Conservation (phyloP, 2,797 vertebrate species). For the Fistularia tabacaria region DNA sequence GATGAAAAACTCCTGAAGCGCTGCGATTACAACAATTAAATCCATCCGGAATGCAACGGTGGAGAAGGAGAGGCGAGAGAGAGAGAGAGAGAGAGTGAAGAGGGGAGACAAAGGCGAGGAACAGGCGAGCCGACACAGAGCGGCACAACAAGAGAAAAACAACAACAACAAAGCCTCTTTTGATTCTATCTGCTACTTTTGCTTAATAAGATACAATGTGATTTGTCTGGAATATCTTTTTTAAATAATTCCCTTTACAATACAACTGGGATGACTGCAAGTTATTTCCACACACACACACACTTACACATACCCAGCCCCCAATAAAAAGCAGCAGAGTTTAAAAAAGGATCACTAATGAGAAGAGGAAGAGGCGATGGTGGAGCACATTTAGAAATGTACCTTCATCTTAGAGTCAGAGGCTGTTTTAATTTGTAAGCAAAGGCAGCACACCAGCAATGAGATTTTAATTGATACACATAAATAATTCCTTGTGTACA, state of each 20-base stretch:
- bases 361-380: slow-evolving; percentile 61
- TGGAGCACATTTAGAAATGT: slow-evolving; percentile 69
- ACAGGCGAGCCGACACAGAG: slow-evolving; percentile 26
- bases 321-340: slow-evolving; percentile 46
- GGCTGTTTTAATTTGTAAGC: slow-evolving; percentile 78
- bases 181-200: slow-evolving; percentile 60
- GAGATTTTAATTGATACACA: slow-evolving; percentile 91
- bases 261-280: slow-evolving; percentile 46
- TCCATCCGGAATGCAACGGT: slow-evolving; percentile 23
- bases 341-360: slow-evolving; percentile 67
- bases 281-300: slow-evolving; percentile 11
- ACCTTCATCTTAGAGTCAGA: slow-evolving; percentile 77
- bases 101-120: slow-evolving; percentile 12
- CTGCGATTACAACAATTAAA: slow-evolving; percentile 66
- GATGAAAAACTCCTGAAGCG: slow-evolving; percentile 44
- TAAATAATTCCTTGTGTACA: slow-evolving; percentile 93
- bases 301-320: slow-evolving; percentile 1
- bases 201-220: slow-evolving; percentile 72
- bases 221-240: slow-evolving; percentile 69
- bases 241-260: slow-evolving; percentile 63
- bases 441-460: slow-evolving; percentile 82
- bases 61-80: not conserved
- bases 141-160: slow-evolving; percentile 31
- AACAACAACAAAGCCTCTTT: slow-evolving; percentile 59
- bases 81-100: not conserved